Evolutionary conservation across 1,140 invertebrate genomes (phyloP), one percentile per base, ranked within the genome.

Genomic region (Linepithema humile): DNA sequence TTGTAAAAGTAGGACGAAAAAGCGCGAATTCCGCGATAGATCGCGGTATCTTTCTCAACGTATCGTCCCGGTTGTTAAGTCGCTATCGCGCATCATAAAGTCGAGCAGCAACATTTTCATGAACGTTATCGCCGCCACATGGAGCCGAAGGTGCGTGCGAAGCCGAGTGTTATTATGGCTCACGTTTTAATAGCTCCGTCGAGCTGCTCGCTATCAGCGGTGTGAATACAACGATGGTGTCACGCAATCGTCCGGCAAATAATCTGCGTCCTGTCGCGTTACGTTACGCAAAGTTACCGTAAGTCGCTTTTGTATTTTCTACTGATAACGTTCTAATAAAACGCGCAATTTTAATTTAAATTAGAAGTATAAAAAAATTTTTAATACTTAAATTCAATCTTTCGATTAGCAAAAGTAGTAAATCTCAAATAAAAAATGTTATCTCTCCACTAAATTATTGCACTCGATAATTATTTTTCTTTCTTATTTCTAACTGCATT

Each of bases 61-160:
- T 80, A 80, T 80, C 64, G 75, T 80, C 48, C 50, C 38, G 23
- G 75, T 70, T 80, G 64, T 83, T 83, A 73, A 48, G 50, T 29
- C 80, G 85, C 69, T 90, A 90, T 90, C 90, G 74, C 26, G 64
- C 38, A 38, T 89, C 88, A 69, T 91, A 90, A 91, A 91, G 83
- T 90, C 69, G 88, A 67, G 72, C 69, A 48, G 53, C 65, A 83
- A 40, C 73, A 60, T 90, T 90, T 90, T 84, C 83, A 85, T 78
- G 72, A 88, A 83, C 70, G 87, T 89, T 92, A 92, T 92, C 91
- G 57, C 82, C 67, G 84, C 57, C 73, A 77, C 72, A 78, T 29
- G 78, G 69, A 82, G 82, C 45, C 60, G 84, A 88, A 89, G 85
- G 82, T 86, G 90, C 90, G 87, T 90, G 89, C 84, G 82, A 77